A percentile compares a stretch with the other conserved stretches of the same genome.
These are phyloP conservation scores for Trichonephila clavipes DNA, from an alignment of 1,140 invertebrate species.

Conservation along the genomic window DNA sequence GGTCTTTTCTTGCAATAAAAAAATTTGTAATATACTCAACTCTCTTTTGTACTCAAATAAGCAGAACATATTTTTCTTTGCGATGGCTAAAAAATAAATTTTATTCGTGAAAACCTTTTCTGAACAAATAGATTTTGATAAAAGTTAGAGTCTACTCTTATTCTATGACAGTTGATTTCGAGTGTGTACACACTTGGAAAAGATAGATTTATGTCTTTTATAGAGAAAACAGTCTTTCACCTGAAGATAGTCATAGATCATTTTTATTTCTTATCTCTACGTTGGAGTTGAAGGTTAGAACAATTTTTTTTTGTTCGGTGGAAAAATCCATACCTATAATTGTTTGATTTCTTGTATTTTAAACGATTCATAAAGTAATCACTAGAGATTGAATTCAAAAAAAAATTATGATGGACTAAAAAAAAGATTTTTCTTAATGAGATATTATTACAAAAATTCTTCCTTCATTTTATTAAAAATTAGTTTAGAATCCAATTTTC, in stretches of 20 bases:
- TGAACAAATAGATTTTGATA: constrained; percentile 30
- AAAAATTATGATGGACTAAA: no score
- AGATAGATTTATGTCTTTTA: constrained; percentile 5
- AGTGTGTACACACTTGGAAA: constrained; percentile 10
- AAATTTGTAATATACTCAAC: neutral
- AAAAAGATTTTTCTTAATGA: no score
- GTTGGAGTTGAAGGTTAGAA: neutral
- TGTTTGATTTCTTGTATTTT: no score
- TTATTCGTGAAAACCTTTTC: neutral
- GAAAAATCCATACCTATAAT: no score
- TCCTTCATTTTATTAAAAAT: no score
- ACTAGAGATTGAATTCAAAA: no score
- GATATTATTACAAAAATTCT: no score
- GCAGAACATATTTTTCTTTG: neutral
- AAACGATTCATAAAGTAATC: no score
- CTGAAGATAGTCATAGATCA: neutral
- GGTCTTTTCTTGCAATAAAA: neutral
- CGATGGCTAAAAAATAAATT: neutral
- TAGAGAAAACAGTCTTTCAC: neutral
- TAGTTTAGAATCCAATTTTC: no score
- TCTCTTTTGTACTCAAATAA: constrained; percentile 18
- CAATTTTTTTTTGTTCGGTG: neutral
- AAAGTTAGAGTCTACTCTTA: neutral
- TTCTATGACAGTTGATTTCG: constrained; percentile 17
- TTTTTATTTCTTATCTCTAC: neutral